Base-by-base conservation (phyloP, 2,113 vertebrate genomes). In the Channa maculata region DNA sequence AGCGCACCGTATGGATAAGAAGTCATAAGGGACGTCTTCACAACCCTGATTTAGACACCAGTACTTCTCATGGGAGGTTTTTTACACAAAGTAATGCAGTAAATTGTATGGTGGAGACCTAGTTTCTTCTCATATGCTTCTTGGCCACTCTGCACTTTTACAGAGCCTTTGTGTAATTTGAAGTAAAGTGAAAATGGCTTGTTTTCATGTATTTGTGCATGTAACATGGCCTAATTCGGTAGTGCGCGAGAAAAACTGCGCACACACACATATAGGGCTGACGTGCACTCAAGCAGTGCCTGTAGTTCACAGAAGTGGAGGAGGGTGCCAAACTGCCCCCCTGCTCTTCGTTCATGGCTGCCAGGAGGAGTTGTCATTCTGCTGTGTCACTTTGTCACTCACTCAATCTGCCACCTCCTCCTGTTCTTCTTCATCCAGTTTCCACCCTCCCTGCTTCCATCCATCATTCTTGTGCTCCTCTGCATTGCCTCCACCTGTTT, bases 341-440 rank as follows among this genome's bases (percentile, higher is more conserved):
- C 83, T 41, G 68, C 71, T 88, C 77, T 70, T 60, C 59, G 59
- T 82, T 82, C 77, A 74, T 72, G 9, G 86, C 91, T 88, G 83
- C 73, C 78, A 88, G 91, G 80, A 88, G 49, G 72, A 83, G 61
- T 82, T 88, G 91, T 93, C 90, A 91, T 77, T 91, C 77, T 6
- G 71, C 77, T 80, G 69, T 84, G 75, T 84, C 74, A 72, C 86
- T 79, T 70, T 88, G 88, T 93, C 89, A 88, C 62, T 91, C 85
- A 76, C 69, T 86, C 72, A 53, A 53, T 68, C 24, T 24, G 24
- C 76, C 60, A 66, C 57, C 57, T 52, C 74, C 77, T 66, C 13
- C 63, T 75, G 54, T 73, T 78, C 70, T 37, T 61, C 57, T 68
- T 86, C 85, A 66, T 85, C 78, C 76, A 82, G 79, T 88, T 59